Evolutionary conservation across 1,140 invertebrate genomes (phyloP).

Genomic region (Eumeta japonica): DNA sequence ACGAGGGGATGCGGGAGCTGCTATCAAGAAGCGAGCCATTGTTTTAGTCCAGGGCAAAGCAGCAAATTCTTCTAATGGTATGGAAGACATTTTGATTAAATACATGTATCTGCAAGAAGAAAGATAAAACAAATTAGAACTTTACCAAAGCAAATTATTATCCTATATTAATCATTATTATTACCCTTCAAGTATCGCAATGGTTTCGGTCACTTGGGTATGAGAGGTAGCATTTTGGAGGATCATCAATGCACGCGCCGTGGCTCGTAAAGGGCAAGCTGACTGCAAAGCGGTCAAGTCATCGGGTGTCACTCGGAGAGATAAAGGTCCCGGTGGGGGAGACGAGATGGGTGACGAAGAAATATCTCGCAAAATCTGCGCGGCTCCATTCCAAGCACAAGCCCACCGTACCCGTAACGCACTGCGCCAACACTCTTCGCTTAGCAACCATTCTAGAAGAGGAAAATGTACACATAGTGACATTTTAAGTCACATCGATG

Average conservation of each 20-base stretch:
- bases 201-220: conserved; percentile 50
- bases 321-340: conserved; percentile 17
- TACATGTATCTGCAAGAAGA: conserved; percentile 24
- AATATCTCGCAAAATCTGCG: conserved; percentile 25
- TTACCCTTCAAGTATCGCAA: conserved; percentile 60
- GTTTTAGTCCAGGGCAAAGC: conserved; percentile 61
- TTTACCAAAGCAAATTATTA: conserved; percentile 1
- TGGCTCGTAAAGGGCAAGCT: conserved; percentile 50
- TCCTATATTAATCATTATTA: no score
- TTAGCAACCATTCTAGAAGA: conserved; percentile 41
- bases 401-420: conserved; percentile 58
- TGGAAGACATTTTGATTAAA: conserved; percentile 17
- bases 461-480: conserved; percentile 2
- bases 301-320: conserved; percentile 40
- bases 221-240: conserved; percentile 65
- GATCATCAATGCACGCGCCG: conserved; percentile 53
- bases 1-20: conserved; percentile 60
- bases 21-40: conserved; percentile 59
- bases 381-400: conserved; percentile 48
- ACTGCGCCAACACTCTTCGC: conserved; percentile 34
- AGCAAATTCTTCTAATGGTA: conserved; percentile 28
- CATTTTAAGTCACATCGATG: not conserved
- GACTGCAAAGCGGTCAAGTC: conserved; percentile 51
- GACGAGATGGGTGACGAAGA: conserved; percentile 17
- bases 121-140: not conserved